Conservation (phyloP, 2,797 vertebrate genomes). For the Thunnus albacares region DNA sequence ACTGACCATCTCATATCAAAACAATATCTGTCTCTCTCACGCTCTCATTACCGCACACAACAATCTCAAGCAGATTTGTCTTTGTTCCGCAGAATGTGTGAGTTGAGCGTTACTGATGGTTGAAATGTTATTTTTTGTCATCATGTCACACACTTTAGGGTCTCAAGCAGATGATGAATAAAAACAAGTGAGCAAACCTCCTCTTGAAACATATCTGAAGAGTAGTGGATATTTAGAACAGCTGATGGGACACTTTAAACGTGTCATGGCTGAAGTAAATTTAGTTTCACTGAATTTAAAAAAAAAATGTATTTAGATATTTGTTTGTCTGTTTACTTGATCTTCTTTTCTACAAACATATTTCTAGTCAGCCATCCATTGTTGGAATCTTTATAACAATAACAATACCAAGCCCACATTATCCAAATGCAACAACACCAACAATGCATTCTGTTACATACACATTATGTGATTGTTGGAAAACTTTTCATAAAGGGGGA, state of each 20-base stretch:
- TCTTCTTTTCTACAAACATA: too few relatives aligned
- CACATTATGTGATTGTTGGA: not conserved
- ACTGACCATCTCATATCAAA: constrained; percentile 78
- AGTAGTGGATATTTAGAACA: too few relatives aligned
- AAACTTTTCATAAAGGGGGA: too few relatives aligned
- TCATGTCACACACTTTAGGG: not conserved
- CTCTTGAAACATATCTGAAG: too few relatives aligned
- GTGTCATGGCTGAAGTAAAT: not conserved
- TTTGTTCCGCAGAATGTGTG: not conserved
- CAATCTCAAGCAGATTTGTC: constrained; percentile 37
- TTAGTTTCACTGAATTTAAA: too few relatives aligned
- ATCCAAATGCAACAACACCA: not conserved
- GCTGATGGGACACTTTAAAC: not conserved
- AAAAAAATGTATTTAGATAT: too few relatives aligned
- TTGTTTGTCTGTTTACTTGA: not conserved
- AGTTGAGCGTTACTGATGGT: not conserved
- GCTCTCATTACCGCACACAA: constrained; percentile 38
- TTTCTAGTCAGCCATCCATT: too few relatives aligned
- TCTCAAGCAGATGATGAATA: not conserved
- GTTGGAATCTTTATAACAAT: too few relatives aligned
- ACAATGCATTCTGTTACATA: too few relatives aligned
- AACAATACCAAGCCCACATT: rapidly evolving
- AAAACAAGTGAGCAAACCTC: not conserved
- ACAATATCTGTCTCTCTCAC: constrained; percentile 64
- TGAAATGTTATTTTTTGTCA: not conserved